Conservation (phyloP, 2,113 vertebrate species). For the Leucopternis melanops region DNA sequence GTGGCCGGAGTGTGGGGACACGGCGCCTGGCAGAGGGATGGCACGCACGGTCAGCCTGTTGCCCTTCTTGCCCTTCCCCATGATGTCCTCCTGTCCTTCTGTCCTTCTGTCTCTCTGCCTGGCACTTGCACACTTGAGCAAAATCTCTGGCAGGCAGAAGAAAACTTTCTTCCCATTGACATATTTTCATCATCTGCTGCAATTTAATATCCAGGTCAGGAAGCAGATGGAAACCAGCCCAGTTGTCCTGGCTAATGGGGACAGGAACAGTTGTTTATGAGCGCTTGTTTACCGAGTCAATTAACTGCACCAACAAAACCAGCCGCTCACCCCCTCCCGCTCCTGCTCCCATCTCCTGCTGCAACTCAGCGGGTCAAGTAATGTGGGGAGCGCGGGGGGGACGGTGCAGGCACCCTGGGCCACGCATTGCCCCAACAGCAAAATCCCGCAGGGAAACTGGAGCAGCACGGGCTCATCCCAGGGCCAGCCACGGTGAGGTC, state of each 20-base stretch:
- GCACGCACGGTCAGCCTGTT: rapidly evolving
- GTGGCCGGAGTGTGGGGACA: neutral
- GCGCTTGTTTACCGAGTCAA: rapidly evolving
- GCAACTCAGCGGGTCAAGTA: neutral
- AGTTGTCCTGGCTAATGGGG: neutral
- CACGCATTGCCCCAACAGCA: rapidly evolving
- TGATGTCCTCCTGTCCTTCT: rapidly evolving
- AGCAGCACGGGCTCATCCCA: neutral
- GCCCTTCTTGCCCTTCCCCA: neutral
- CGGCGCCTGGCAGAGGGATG: rapidly evolving
- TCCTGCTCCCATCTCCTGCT: neutral
- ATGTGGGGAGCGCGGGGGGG: rapidly evolving
- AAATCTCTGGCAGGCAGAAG: neutral
- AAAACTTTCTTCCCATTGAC: neutral
- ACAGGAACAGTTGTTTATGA: neutral
- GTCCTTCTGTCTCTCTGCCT: no score
- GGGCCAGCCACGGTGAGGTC: neutral
- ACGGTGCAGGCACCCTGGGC: neutral
- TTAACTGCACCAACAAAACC: neutral
- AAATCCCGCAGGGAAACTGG: neutral
- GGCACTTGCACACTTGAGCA: neutral
- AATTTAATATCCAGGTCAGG: slow-evolving; percentile 32
- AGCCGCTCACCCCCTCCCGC: rapidly evolving
- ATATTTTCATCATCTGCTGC: neutral
- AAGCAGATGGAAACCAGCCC: slow-evolving; percentile 25